Percentiles rank a stretch among this genome's conserved stretches.
phyloP scores from a whole-genome alignment of 2,797 vertebrate species.

The Notolabrus celidotus region DNA sequence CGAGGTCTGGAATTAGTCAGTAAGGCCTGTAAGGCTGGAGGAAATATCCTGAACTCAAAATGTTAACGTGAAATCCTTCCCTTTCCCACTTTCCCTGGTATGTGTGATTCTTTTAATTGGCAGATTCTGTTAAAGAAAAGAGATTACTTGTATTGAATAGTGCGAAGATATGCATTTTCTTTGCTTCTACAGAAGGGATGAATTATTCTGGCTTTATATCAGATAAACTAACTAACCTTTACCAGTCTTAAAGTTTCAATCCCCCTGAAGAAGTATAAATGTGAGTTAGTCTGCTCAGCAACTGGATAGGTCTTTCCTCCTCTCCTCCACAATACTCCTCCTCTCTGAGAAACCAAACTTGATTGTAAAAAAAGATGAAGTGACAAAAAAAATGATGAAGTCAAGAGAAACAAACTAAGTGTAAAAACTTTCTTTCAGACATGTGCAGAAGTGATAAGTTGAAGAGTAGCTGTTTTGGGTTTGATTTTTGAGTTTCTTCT shows the following conservation, averaged over 20 bases:
- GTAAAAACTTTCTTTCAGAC: constrained; percentile 87
- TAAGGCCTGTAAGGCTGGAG: constrained; percentile 29
- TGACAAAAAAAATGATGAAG: constrained; percentile 53
- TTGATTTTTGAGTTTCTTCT: constrained; percentile 80
- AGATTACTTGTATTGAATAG: background rate
- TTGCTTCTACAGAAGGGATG: too few species aligned
- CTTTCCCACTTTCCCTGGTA: constrained; percentile 11
- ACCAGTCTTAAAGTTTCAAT: constrained; percentile 13
- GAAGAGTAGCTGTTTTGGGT: constrained; percentile 84
- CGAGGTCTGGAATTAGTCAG: constrained; percentile 46
- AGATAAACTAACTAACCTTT: constrained; percentile 3
- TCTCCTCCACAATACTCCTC: constrained; percentile 60
- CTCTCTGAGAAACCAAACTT: constrained; percentile 81
- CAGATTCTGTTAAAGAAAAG: background rate
- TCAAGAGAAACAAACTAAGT: constrained; percentile 75
- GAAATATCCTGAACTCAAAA: constrained; percentile 27
- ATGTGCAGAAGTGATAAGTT: constrained; percentile 82
- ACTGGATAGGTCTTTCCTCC: constrained; percentile 17
- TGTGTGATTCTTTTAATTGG: constrained; percentile 16
- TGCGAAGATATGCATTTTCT: too few species aligned
- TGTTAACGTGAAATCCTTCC: background rate
- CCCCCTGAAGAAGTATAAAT: constrained; percentile 4
- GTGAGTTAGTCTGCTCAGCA: background rate
- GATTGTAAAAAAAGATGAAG: constrained; percentile 82
- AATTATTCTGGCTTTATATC: constrained; percentile 14